Base-by-base conservation (phyloP, 2,797 vertebrate genomes). In the Argya squamiceps region DNA sequence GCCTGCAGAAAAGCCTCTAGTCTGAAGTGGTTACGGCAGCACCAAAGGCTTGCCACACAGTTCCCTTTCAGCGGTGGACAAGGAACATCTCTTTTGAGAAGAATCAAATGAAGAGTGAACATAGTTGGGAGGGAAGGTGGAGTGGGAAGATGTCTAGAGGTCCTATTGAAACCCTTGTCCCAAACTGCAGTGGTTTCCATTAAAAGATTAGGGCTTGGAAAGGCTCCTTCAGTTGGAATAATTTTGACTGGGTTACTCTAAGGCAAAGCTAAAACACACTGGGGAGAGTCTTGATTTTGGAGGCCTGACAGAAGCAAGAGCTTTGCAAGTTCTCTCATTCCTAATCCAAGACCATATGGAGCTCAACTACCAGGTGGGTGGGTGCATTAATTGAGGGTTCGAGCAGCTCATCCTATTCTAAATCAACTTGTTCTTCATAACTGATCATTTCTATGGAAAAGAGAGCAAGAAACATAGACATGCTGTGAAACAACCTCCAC, bases 141-240 rank as follows among this genome's bases (percentile, higher is more conserved):
- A 75, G 59, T 3, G 5, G 56, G 68, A 82, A 71, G 75, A 92
- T 47, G 22, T 41, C 24, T 63, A 46, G 19, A 76, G 58, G 60
- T 83, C 75, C 81, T 85, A 6, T 2, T 34, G 75, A 85, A 89
- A 85, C 12, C 30, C 43, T 79, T 74, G 68, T 92, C 92, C 53
- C 52, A 88, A 80, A 83, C 78, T 0, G 0, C 23, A 47, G 43
- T 0, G 13, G 62, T 81, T 95, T 83, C 58, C 59, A 69, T 62
- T 80, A 75, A 83, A 92, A 89, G 71, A 88, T 69, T 65, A 89
- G 64, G 71, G 81, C 62, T 93, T 92, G 87, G 91, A 91, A 88
- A 68, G 34, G 41, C 36, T 94, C 24, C 53, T 89, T 65, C 47
- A 82, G 47, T 29, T 93, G 59, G 37, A 91, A 39, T 75, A 89